Base-by-base conservation (phyloP, 2,797 vertebrate genomes). In the Enteromius fasciolatus region DNA sequence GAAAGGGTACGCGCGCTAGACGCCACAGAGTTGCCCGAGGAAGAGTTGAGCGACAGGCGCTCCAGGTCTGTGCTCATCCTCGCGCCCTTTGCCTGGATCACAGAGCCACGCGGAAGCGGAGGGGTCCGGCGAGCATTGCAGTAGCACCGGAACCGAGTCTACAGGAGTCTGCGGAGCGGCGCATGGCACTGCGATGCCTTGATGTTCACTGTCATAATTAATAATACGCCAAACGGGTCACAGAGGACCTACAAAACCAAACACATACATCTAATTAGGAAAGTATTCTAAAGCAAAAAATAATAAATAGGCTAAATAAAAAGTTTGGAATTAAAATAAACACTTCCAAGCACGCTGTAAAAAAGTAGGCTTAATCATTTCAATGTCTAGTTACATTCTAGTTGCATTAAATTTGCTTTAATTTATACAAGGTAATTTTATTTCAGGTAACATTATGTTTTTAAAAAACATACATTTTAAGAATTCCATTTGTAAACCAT, bases 11-110 rank as follows among this genome's bases (percentile, higher is more conserved):
- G 97, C 66, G 94, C 92, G 18, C 95, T 95, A 73, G 94, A 95
- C 23, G 93, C 93, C 89, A 94, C 89, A 8, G 95, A 94, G 91
- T 91, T 93, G 68, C 92, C 94, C 44, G 94, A 95, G 83, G 90
- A 88, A 50, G 94, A 95, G 91, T 91, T 93, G 87, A 95, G 94
- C 84, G 95, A 95, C 93, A 95, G 89, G 91, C 96, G 95, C 93
- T 97, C 96, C 92, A 96, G 91, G 87, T 94, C 96, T 85, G 95
- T 93, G 93, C 94, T 96, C 96, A 96, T 97, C 87, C 92, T 93
- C 87, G 87, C 82, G 76, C 81, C 20, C 88, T 61, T 83, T 12
- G 85, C 81, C 88, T 80, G 84, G 85, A 83, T 86, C 84, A 76
- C 90, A 85, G 91, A 86, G 89, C 87, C 90, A 83, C 92, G 73